Conservation (phyloP, 2,113 vertebrate species). For the Campylomormyrus numenius region DNA sequence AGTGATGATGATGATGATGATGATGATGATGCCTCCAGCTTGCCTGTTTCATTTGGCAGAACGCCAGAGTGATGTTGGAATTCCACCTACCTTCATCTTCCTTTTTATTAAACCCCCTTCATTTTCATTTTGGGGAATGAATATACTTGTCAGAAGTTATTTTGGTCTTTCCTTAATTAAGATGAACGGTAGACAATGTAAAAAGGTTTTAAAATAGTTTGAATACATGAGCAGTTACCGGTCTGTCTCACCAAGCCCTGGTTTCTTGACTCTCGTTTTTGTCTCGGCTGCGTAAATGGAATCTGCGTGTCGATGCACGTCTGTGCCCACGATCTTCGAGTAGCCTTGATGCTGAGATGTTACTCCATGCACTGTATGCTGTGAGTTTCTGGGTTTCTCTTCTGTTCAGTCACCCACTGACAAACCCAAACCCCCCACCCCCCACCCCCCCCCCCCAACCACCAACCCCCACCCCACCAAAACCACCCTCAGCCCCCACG, state of each 20-base stretch:
- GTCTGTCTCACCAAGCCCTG: neutral
- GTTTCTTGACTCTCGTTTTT: neutral
- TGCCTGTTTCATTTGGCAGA: neutral
- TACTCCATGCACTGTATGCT: neutral
- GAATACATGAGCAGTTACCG: too few species aligned
- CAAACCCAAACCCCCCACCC: too few species aligned
- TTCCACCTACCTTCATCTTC: neutral
- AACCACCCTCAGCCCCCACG: too few species aligned
- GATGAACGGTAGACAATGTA: neutral
- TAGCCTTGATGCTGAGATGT: neutral
- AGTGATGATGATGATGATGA: neutral
- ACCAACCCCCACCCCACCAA: too few species aligned
- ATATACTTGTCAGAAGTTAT: neutral
- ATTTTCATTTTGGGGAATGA: neutral
- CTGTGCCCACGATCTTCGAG: neutral
- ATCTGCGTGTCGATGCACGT: neutral
- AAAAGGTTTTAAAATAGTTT: neutral
- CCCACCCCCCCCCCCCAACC: slow-evolving; percentile 41
- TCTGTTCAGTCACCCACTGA: slow-evolving; percentile 16
- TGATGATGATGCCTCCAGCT: neutral
- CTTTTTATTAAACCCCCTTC: neutral
- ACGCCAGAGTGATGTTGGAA: neutral
- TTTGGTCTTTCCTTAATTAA: neutral
- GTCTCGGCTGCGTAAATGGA: neutral
- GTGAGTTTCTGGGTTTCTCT: neutral